phyloP scores from a whole-genome alignment of 2,113 vertebrate species.

The Orientallactaga bullata region DNA sequence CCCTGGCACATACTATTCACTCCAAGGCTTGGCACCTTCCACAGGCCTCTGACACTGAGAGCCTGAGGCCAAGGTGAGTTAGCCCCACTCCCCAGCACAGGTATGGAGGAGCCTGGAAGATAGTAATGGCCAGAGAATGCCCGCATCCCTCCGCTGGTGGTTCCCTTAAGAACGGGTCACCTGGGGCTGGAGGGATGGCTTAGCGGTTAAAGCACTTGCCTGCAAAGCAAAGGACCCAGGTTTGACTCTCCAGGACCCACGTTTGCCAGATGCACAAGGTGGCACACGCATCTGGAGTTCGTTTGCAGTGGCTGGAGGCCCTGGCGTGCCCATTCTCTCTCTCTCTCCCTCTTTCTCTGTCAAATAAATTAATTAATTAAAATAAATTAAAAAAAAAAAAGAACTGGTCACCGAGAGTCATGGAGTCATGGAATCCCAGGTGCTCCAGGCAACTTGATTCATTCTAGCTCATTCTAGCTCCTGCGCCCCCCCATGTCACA shows the following conservation, averaged over 20 bases:
- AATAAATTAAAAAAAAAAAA: no score
- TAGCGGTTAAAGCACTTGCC: no score
- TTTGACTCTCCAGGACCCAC: no score
- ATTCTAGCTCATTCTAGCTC: not conserved
- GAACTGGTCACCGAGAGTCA: not conserved
- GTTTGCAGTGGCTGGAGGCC: no score
- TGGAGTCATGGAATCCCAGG: not conserved
- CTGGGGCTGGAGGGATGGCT: no score
- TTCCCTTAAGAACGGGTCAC: not conserved
- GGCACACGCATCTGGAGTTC: no score
- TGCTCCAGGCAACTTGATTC: not conserved
- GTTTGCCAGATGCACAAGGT: no score
- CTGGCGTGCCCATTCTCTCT: no score
- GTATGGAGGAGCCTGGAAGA: no score
- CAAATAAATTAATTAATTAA: no score
- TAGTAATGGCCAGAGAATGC: fast-evolving
- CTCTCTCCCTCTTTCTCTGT: no score
- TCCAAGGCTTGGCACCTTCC: not conserved
- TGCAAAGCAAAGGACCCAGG: no score
- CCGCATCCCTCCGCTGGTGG: not conserved
- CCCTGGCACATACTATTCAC: not conserved
- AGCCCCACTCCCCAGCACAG: not conserved
- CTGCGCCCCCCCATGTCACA: not conserved
- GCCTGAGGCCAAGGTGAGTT: not conserved
- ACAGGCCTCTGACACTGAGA: not conserved